These are phyloP conservation scores for Pegoplata infirma DNA, from an alignment of 2,888 invertebrate genomes.

Conservation along the genomic window DNA sequence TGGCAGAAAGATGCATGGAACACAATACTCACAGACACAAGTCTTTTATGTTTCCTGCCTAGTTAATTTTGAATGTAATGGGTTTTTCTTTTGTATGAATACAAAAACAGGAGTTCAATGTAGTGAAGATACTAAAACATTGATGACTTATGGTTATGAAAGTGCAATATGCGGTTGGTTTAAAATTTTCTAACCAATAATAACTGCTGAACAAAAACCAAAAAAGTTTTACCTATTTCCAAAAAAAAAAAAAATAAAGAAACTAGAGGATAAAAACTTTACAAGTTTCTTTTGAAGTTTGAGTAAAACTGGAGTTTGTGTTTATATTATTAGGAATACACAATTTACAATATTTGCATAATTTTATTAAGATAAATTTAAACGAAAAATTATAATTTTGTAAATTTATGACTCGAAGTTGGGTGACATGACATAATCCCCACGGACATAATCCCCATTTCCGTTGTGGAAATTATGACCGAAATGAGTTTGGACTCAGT, in stretches of 20 bases:
- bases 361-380: no score
- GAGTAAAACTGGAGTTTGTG: neutral
- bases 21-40: conserved; percentile 5
- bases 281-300: neutral
- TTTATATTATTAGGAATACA: neutral
- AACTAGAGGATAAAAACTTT: neutral
- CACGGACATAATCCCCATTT: no score
- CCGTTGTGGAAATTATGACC: no score
- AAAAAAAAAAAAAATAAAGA: neutral
- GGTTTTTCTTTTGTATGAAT: neutral
- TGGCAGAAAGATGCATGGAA: no score
- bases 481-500: no score
- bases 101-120: conserved; percentile 18
- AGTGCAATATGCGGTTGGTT: conserved; percentile 51
- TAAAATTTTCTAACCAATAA: conserved; percentile 41
- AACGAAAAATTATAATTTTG: no score
- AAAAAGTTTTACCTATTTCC: neutral
- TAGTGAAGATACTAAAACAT: conserved; percentile 46
- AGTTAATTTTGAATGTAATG: neutral
- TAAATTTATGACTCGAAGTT: no score
- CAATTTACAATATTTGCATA: no score
- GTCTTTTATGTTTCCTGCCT: conserved; percentile 28
- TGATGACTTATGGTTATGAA: conserved; percentile 58
- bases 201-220: conserved; percentile 1
- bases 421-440: no score